A percentile compares a stretch with the other conserved stretches of the same genome.
phyloP scores from a whole-genome alignment of 2,888 invertebrate species.

The Koerneria pararmatus region DNA sequence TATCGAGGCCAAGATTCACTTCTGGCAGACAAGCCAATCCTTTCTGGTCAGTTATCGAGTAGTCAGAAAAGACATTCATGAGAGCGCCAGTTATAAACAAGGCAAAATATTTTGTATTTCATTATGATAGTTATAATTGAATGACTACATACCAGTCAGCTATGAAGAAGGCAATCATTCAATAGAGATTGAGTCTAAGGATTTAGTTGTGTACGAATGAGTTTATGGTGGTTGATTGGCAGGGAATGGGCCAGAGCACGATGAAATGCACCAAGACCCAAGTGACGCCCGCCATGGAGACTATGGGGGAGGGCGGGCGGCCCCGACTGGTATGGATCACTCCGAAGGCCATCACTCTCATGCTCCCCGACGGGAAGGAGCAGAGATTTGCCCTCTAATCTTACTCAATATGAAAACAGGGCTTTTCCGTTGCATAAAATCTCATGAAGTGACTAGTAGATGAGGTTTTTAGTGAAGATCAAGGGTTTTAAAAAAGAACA shows the following conservation, averaged over 20 bases:
- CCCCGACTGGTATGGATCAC: slow-evolving; percentile 93
- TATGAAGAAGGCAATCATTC: background rate
- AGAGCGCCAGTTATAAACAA: too few species aligned
- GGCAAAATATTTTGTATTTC: too few species aligned
- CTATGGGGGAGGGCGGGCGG: background rate
- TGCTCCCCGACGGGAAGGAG: slow-evolving; percentile 93
- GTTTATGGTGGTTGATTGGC: slow-evolving; percentile 68
- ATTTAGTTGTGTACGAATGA: background rate
- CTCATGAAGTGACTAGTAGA: too few species aligned
- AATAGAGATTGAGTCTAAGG: background rate
- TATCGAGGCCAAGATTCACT: slow-evolving; percentile 83
- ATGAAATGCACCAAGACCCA: slow-evolving; percentile 89
- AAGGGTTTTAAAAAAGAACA: too few species aligned
- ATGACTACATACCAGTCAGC: background rate
- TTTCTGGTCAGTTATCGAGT: slow-evolving; percentile 44
- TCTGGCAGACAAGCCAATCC: slow-evolving; percentile 85
- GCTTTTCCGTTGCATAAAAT: too few species aligned
- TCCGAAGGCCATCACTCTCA: slow-evolving; percentile 82
- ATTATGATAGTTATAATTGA: background rate
- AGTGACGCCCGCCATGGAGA: slow-evolving; percentile 68
- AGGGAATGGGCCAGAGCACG: slow-evolving; percentile 93
- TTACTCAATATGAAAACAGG: too few species aligned
- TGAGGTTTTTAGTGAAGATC: too few species aligned
- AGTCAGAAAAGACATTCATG: too few species aligned
- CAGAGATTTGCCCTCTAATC: slow-evolving; percentile 51